A percentile compares a stretch with the other conserved stretches of the same genome.
Conservation (phyloP, 2,113 vertebrate genomes). For the Cranoglanis bouderius region DNA sequence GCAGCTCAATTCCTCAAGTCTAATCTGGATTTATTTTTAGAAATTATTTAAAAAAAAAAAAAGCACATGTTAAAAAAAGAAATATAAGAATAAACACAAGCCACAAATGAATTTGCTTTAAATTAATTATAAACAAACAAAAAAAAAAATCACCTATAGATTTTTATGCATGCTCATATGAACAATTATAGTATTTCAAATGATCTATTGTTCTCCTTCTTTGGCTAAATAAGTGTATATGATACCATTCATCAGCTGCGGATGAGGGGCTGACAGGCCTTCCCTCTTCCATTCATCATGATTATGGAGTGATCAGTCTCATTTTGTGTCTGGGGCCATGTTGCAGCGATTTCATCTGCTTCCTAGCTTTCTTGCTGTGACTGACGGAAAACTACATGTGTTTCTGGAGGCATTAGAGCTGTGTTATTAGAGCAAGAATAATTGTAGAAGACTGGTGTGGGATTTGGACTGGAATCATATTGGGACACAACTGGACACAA, state of each 20-base stretch:
- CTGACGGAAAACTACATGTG: constrained; percentile 41
- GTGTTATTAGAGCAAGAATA: constrained; percentile 25
- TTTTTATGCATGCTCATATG: constrained; percentile 68
- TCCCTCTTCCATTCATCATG: constrained; percentile 76
- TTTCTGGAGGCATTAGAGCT: constrained; percentile 16
- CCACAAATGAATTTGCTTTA: constrained; percentile 16
- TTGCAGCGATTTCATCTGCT: constrained; percentile 47
- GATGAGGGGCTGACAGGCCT: constrained; percentile 68
- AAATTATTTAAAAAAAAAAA: background rate
- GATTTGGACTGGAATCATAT: constrained; percentile 3
- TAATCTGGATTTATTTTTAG: background rate
- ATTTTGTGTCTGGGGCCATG: constrained; percentile 68
- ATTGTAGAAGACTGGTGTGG: background rate
- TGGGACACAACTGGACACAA: too few species aligned
- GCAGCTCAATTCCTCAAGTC: background rate
- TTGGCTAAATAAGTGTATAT: constrained; percentile 77
- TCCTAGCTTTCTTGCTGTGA: constrained; percentile 34
- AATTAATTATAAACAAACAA: constrained; percentile 50
- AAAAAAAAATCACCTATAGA: constrained; percentile 45
- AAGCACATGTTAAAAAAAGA: background rate
- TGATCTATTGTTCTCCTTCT: constrained; percentile 71
- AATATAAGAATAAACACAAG: background rate
- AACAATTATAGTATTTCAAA: constrained; percentile 67
- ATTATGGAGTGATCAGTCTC: constrained; percentile 73
- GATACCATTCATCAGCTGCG: constrained; percentile 74